Evolutionary conservation across 2,888 invertebrate species (phyloP).

Genomic region (Drosophila melanosoma): DNA sequence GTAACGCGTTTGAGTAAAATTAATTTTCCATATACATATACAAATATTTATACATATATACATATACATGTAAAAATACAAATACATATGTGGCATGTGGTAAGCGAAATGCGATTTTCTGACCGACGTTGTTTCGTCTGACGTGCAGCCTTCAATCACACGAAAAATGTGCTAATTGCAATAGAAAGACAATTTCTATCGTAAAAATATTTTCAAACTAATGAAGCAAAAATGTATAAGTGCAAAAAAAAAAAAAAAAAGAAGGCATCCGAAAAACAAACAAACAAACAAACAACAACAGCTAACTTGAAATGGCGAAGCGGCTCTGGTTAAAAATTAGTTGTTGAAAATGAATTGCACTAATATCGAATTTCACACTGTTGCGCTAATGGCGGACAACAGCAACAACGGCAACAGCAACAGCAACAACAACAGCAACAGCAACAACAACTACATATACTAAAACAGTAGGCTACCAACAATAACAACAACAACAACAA

Average conservation of each 20-base stretch:
- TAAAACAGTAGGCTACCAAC: conserved; percentile 44
- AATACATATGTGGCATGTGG: background rate
- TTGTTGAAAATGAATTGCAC: conserved; percentile 82
- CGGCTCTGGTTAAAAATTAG: conserved; percentile 68
- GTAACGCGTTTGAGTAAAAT: conserved; percentile 63
- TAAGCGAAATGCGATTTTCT: conserved; percentile 30
- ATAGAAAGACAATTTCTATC: conserved; percentile 77
- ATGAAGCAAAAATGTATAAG: conserved; percentile 63
- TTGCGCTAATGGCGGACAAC: conserved; percentile 76
- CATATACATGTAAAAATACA: background rate
- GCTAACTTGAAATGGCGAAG: conserved; percentile 45
- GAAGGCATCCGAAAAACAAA: conserved; percentile 18
- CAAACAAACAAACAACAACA: conserved; percentile 27
- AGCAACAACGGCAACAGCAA: conserved; percentile 47
- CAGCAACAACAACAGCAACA: conserved; percentile 38
- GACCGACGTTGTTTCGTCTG: conserved; percentile 40
- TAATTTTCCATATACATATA: conserved; percentile 68
- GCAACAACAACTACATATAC: conserved; percentile 32
- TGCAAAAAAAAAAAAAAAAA: conserved; percentile 35
- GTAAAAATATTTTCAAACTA: conserved; percentile 69
- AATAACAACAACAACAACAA: conserved; percentile 39
- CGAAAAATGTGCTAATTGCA: conserved; percentile 77
- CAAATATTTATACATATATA: background rate
- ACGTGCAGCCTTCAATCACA: conserved; percentile 75
- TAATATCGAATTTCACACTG: conserved; percentile 82